Evolutionary conservation across 1,140 invertebrate genomes (phyloP), one percentile per base, ranked within the genome.

Genomic region (Meloidogyne exigua): DNA sequence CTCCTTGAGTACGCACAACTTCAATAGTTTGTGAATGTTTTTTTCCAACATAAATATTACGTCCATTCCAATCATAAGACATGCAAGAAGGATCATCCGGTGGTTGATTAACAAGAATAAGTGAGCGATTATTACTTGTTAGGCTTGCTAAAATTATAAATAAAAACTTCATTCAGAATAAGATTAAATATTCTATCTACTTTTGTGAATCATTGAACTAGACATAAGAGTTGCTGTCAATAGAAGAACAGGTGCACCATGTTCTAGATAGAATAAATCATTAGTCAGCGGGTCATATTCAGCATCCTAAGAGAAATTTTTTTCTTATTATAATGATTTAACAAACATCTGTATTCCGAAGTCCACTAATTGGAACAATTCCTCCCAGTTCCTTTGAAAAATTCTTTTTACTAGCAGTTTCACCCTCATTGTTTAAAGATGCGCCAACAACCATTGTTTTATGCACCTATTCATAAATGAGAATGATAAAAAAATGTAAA

Each of bases 31-130:
- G 93, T 12, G 94, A 93, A 62, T 92, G 90, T 23, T 92, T 91
- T 85, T 98, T 98, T 13, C 94, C 95, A 81, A 98, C 92, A 85
- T 93, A 98, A 10, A 99, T 87, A 88, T 98, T 99, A 57, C 95
- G 89, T 11, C 95, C 95, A 36, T 98, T 90, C 95, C 95, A 98
- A 87, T 98, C 96, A 85, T 96, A 93, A 0, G 95, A 95, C 39
- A 98, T 91, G 0, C 80, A 81, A 68, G 66, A 81, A 0, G 95
- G 93, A 0, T 93, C 92, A 0, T 95, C 95, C 32, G 96, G 92
- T 39, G 96, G 91, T 10, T 94, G 94, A 9, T 90, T 83, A 90
- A 90, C 65, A 0, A 95, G 90, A 85, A 97, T 93, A 83, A 93
- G 91, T 0, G 92, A 93, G 85, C 92, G 92, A 80, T 96, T 96